phyloP scores from a whole-genome alignment of 2,797 vertebrate genomes.

The Percopsis omiscomaycus region DNA sequence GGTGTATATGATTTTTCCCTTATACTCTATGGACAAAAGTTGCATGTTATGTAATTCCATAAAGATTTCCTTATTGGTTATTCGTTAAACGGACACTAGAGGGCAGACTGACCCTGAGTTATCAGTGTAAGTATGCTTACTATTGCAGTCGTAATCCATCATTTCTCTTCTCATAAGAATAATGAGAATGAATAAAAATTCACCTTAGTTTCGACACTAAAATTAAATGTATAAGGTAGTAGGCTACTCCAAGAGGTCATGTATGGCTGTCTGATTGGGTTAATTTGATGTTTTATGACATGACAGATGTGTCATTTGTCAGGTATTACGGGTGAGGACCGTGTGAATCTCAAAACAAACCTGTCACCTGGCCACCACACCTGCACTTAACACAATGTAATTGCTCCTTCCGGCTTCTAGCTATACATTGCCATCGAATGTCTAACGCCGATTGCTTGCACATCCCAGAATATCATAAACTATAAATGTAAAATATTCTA shows the following conservation, averaged over 20 bases:
- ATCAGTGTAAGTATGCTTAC: not conserved
- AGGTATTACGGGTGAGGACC: not conserved
- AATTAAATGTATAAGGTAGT: too few species aligned
- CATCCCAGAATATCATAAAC: too few species aligned
- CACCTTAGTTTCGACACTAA: too few species aligned
- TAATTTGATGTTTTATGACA: not conserved
- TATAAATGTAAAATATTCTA: not conserved
- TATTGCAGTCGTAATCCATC: too few species aligned
- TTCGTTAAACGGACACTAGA: conserved; percentile 6
- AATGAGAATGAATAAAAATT: too few species aligned
- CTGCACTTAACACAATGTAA: conserved; percentile 45
- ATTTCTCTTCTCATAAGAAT: too few species aligned
- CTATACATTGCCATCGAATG: not conserved
- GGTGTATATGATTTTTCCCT: too few species aligned
- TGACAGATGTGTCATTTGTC: not conserved
- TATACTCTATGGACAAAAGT: too few species aligned
- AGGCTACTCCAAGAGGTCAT: not conserved
- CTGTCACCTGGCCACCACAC: conserved; percentile 48
- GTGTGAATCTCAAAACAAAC: not conserved
- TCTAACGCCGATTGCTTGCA: not conserved
- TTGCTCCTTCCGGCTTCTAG: conserved; percentile 13
- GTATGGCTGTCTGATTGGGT: not conserved
- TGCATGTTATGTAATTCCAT: not conserved
- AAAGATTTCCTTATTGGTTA: not conserved
- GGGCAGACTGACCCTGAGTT: not conserved